Evolutionary conservation across 2,113 vertebrate genomes (phyloP).

Genomic region (Trachemys scripta): DNA sequence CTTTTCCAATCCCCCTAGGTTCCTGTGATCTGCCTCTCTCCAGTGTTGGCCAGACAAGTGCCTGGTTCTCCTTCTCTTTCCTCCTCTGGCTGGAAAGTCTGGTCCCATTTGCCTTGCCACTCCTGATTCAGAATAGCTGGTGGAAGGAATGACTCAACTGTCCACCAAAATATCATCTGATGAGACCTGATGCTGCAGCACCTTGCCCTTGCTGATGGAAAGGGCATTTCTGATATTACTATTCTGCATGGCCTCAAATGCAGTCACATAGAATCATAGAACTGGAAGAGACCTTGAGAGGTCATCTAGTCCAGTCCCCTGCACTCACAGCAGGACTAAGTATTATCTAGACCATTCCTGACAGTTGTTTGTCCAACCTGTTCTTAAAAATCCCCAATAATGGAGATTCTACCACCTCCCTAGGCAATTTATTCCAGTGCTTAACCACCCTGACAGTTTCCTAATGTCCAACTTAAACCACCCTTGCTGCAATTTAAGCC

Average conservation of each 20-base stretch:
- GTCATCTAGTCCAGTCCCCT: too few relatives aligned
- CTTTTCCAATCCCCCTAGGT: neutral
- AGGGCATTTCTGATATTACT: neutral
- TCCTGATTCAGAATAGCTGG: neutral
- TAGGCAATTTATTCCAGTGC: too few relatives aligned
- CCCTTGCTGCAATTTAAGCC: too few relatives aligned
- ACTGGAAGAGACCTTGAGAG: too few relatives aligned
- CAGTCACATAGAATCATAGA: neutral
- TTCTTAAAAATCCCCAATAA: too few relatives aligned
- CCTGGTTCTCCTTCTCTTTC: neutral
- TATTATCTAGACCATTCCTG: too few relatives aligned
- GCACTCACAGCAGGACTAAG: too few relatives aligned
- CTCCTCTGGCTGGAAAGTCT: neutral
- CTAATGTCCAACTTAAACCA: too few relatives aligned
- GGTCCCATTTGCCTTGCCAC: neutral
- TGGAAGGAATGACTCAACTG: neutral
- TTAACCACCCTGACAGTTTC: too few relatives aligned
- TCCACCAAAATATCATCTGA: neutral
- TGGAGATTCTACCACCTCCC: too few relatives aligned
- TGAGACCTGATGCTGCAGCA: neutral
- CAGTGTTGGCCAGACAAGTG: neutral
- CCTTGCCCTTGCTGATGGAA: neutral
- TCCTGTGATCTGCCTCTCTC: neutral
- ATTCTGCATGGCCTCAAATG: neutral
- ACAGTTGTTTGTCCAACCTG: too few relatives aligned